phyloP scores from a whole-genome alignment of 2,113 vertebrate species.

The Poeciliopsis occidentalis region DNA sequence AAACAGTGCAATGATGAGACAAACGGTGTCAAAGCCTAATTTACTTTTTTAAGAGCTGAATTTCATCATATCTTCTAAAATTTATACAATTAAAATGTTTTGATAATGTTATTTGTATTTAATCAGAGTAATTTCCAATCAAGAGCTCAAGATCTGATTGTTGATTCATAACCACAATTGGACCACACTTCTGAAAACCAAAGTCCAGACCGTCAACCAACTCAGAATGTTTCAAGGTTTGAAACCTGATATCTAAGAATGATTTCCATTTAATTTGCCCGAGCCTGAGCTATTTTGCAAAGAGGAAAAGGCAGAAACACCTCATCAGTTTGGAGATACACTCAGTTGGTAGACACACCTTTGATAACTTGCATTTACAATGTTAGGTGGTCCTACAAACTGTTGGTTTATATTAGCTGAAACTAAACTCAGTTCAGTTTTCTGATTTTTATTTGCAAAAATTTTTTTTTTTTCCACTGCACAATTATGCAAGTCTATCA shows the following conservation, averaged over 20 bases:
- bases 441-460: background rate
- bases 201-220: background rate
- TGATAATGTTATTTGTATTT: background rate
- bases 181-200: background rate
- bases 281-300: too few relatives aligned
- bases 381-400: background rate
- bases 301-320: too few relatives aligned
- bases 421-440: too few relatives aligned
- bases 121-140: background rate
- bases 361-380: background rate
- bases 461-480: background rate
- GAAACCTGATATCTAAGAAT: background rate
- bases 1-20: too few relatives aligned
- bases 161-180: background rate
- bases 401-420: too few relatives aligned
- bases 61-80: background rate
- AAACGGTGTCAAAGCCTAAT: too few relatives aligned
- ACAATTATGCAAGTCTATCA: background rate
- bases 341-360: too few relatives aligned
- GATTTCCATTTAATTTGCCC: background rate
- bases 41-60: too few relatives aligned
- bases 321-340: too few relatives aligned
- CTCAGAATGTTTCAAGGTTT: background rate
- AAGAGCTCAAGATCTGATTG: background rate
- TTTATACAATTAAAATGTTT: background rate